Conservation (phyloP, 1,140 invertebrate species). For the Drosophila azteca region DNA sequence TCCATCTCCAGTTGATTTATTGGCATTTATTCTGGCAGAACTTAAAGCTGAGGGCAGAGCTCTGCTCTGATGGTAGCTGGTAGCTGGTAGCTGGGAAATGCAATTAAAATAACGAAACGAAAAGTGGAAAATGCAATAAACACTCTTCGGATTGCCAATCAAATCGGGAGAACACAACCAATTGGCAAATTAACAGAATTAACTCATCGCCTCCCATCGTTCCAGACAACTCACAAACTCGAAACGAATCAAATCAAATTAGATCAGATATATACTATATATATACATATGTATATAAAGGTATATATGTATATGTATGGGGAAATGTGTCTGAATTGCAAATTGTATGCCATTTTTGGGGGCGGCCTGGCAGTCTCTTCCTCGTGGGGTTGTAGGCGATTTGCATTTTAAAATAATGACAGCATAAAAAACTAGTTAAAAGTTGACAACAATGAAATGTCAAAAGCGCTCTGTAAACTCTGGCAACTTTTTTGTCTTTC, state of each 20-base stretch:
- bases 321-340: background rate
- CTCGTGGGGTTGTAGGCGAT: slow-evolving; percentile 46
- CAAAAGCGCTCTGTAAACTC: slow-evolving; percentile 62
- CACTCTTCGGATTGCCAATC: slow-evolving; percentile 59
- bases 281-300: background rate
- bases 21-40: slow-evolving; percentile 20
- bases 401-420: slow-evolving; percentile 75
- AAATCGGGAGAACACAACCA: slow-evolving; percentile 23
- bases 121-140: slow-evolving; percentile 63
- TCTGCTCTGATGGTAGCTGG: too few species aligned
- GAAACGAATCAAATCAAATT: slow-evolving; percentile 30
- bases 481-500: slow-evolving; percentile 61
- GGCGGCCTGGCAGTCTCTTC: background rate
- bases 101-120: slow-evolving; percentile 68
- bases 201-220: slow-evolving; percentile 22
- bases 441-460: slow-evolving; percentile 81
- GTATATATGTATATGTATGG: background rate
- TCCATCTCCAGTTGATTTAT: slow-evolving; percentile 46
- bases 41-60: slow-evolving; percentile 8
- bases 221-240: slow-evolving; percentile 18
- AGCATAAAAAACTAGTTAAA: slow-evolving; percentile 80
- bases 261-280: slow-evolving; percentile 5
- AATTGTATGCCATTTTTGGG: background rate
- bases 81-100: slow-evolving; percentile 25
- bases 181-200: slow-evolving; percentile 58